phyloP scores from a whole-genome alignment of 2,888 invertebrate genomes.

The Pharmacophagus antenor region DNA sequence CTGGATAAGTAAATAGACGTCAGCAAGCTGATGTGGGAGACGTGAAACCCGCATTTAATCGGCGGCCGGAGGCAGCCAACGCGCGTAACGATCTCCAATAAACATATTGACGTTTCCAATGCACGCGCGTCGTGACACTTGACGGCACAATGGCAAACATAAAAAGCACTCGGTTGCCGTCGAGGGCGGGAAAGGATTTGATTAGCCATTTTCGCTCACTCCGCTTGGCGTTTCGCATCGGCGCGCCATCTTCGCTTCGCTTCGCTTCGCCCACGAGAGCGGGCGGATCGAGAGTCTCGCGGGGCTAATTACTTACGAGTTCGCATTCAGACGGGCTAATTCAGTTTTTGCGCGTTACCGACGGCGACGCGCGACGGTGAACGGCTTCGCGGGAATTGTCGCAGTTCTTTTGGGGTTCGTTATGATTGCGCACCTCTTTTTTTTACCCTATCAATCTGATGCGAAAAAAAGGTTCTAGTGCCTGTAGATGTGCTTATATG shows the following conservation, averaged over 20 bases:
- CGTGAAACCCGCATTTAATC: neutral
- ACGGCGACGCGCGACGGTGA: constrained; percentile 65
- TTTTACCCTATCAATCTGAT: constrained; percentile 10
- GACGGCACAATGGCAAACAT: constrained; percentile 74
- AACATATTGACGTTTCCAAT: constrained; percentile 37
- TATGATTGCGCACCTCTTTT: constrained; percentile 24
- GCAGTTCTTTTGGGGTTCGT: constrained; percentile 36
- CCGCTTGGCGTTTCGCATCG: constrained; percentile 60
- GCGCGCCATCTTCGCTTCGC: constrained; percentile 73
- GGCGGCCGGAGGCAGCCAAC: constrained; percentile 15
- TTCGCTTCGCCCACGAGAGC: constrained; percentile 68
- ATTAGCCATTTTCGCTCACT: constrained; percentile 78
- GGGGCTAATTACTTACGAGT: constrained; percentile 80
- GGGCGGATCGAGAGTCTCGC: constrained; percentile 75
- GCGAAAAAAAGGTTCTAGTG: constrained; percentile 17
- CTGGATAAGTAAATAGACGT: too few relatives aligned
- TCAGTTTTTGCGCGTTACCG: constrained; percentile 72
- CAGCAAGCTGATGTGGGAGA: too few relatives aligned
- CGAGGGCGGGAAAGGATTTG: constrained; percentile 77
- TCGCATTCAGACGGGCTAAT: constrained; percentile 75
- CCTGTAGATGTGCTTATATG: neutral
- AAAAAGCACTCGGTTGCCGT: constrained; percentile 71
- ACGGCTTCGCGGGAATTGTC: constrained; percentile 45
- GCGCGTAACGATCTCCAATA: constrained; percentile 32
- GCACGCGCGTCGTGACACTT: constrained; percentile 66